Evolutionary conservation across 2,888 invertebrate species (phyloP).

Genomic region (Frankliniella fusca): DNA sequence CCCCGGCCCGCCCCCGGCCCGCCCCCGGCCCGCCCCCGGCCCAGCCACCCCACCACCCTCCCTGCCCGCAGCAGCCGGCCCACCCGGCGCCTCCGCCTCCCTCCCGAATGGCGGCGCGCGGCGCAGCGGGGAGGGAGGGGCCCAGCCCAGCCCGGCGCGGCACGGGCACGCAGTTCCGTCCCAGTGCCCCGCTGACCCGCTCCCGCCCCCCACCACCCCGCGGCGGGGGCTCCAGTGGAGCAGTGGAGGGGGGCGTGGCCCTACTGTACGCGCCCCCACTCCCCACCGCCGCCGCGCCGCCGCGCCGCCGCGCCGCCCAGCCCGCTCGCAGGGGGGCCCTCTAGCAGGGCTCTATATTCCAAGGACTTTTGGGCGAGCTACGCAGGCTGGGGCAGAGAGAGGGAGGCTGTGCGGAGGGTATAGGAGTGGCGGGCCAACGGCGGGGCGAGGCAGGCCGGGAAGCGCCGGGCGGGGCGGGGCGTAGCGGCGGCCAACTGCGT

Average conservation of each 20-base stretch:
- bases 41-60: background rate
- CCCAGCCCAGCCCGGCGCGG: background rate
- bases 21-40: background rate
- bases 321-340: background rate
- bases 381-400: background rate
- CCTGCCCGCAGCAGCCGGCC: background rate
- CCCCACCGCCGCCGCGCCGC: background rate
- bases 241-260: slow-evolving; percentile 14
- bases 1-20: background rate
- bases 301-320: background rate
- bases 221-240: background rate
- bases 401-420: background rate
- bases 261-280: slow-evolving; percentile 9
- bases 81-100: background rate
- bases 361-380: background rate
- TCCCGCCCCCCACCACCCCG: background rate
- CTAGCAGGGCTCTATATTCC: background rate
- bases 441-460: background rate
- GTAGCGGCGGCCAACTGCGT: background rate
- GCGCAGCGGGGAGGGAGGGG: background rate
- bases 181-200: slow-evolving; percentile 24
- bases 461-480: background rate
- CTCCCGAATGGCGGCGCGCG: background rate
- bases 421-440: background rate
- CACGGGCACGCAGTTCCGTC: slow-evolving; percentile 16